Percentiles rank a stretch among this genome's conserved stretches.
Conservation (phyloP, 2,888 invertebrate species). For the Cordilura impudica region DNA sequence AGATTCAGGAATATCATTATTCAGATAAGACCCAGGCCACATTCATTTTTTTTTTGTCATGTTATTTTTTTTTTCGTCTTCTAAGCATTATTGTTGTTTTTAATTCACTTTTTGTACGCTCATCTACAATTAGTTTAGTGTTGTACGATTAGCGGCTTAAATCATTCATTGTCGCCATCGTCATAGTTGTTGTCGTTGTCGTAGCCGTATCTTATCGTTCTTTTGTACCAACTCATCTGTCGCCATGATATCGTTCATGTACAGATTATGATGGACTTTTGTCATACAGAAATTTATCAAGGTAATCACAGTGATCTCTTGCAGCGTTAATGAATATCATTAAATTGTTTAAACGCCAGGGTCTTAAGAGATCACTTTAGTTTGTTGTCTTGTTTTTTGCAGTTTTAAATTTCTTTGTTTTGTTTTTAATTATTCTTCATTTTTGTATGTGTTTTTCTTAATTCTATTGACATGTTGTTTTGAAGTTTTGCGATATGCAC, state of each 20-base stretch:
- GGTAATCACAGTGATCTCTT: constrained; percentile 60
- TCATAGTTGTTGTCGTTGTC: constrained; percentile 30
- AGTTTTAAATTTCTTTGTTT: constrained; percentile 17
- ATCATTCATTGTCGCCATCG: constrained; percentile 28
- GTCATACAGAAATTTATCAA: constrained; percentile 58
- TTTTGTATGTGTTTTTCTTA: background rate
- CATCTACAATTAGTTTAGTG: constrained; percentile 50
- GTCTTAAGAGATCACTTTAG: constrained; percentile 24
- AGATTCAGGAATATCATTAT: constrained; percentile 66
- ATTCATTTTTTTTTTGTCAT: constrained; percentile 40
- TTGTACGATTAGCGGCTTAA: constrained; percentile 2
- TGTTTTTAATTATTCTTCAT: constrained; percentile 8
- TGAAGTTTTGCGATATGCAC: constrained; percentile 59
- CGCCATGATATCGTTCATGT: constrained; percentile 50
- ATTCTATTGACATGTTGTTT: constrained; percentile 37
- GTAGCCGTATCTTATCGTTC: constrained; percentile 53
- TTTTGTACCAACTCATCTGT: constrained; percentile 59
- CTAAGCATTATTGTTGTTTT: constrained; percentile 53
- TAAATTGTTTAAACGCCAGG: constrained; percentile 58
- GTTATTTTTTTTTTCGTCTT: constrained; percentile 54
- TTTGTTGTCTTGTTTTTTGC: constrained; percentile 2
- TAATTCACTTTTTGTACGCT: constrained; percentile 15
- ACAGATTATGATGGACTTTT: constrained; percentile 60
- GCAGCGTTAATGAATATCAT: constrained; percentile 59
- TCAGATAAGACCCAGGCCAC: constrained; percentile 63